Evolutionary conservation across 2,113 vertebrate species (phyloP), one percentile per base, ranked within the genome.

Genomic region (Fukomys damarensis): DNA sequence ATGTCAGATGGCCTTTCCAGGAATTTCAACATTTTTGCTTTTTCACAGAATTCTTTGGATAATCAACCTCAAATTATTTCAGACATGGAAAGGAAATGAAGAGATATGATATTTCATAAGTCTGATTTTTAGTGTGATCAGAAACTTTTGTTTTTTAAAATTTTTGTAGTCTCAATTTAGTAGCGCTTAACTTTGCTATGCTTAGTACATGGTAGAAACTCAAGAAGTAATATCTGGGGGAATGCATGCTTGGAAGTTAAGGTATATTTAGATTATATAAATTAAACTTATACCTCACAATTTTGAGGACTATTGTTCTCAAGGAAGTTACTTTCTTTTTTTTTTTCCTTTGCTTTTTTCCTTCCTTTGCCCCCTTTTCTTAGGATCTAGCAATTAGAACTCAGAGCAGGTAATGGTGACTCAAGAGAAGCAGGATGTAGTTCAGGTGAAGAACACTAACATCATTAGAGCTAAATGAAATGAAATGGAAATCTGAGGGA

Each of bases 1-100:
- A 92, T 49, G 86, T 79, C 94, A 97, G 81, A 98, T 97, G 95
- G 84, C 70, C 77, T 94, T 97, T 96, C 93, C 66, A 95, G 81
- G 90, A 98, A 97, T 95, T 79, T 88, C 84, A 86, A 32, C 9
- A 22, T 58, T 28, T 80, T 68, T 80, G 91, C 63, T 93, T 90
- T 88, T 92, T 87, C 77, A 80, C 28, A 85, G 43, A 96, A 88
- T 92, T 95, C 49, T 92, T 87, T 96, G 19, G 46, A 77, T n/a
- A 96, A 92, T 92, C 52, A 93, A 86, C 49, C 35, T 70, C 92
- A 93, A 96, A 77, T 91, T 90, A 97, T 90, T 95, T 96, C 85
- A 28, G 63, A 56, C 56, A 12, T 93, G 84, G 58, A 97, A 82
- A 86, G 35, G 68, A 94, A 94, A 94, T 10, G 24, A 59, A 77